Percentiles rank a stretch among this genome's conserved stretches.
Conservation (phyloP, 2,888 invertebrate species). For the Nasonia oneida region DNA sequence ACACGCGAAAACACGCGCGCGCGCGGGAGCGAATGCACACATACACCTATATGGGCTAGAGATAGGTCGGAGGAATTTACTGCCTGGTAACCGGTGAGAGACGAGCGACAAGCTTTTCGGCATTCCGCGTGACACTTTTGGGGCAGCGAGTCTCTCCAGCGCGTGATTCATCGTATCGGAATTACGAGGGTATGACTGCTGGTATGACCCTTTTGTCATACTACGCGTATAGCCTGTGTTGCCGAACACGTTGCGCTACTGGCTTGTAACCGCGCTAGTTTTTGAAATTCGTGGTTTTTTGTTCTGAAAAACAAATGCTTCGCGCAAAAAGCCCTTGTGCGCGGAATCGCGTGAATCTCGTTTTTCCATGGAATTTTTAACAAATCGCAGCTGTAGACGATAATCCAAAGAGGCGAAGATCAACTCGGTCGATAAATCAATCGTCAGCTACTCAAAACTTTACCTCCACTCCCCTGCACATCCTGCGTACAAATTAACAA, state of each 20-base stretch:
- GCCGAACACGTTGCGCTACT: background rate
- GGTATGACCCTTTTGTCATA: conserved; percentile 13
- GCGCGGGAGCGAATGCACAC: background rate
- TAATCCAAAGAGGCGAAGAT: background rate
- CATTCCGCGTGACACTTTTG: conserved; percentile 28
- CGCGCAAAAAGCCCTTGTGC: no score
- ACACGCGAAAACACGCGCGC: background rate
- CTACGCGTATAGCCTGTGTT: background rate
- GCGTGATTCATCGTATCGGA: conserved; percentile 42
- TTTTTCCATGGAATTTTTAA: no score
- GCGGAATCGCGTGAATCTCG: no score
- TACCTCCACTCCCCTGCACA: background rate
- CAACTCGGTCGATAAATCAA: background rate
- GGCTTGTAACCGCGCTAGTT: background rate
- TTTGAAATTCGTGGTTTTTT: background rate
- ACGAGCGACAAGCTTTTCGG: conserved; percentile 43
- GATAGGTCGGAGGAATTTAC: conserved; percentile 41
- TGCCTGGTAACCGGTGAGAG: conserved; percentile 2
- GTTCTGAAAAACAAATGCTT: no score
- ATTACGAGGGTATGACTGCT: conserved; percentile 12
- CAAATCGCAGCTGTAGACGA: no score
- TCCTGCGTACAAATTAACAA: background rate
- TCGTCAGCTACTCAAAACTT: background rate
- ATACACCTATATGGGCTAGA: background rate
- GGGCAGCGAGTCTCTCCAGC: conserved; percentile 12